phyloP scores from a whole-genome alignment of 37 sponge, comb jelly and placozoan species.

The Spongilla lacustris region DNA sequence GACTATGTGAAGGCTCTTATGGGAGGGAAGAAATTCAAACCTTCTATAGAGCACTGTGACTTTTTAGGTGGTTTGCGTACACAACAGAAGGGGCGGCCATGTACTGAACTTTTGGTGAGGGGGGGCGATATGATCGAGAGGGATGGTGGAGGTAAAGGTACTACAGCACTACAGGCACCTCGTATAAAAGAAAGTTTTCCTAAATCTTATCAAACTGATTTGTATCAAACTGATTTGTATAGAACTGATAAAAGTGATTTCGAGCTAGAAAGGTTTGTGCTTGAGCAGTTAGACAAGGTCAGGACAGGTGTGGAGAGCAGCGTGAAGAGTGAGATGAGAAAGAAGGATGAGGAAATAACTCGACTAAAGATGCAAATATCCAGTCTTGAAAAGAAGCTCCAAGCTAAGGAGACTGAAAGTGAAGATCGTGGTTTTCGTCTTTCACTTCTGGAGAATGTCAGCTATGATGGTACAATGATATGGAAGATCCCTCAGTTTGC shows the following conservation, averaged over 20 bases:
- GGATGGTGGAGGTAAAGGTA: neutral
- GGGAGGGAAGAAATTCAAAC: neutral
- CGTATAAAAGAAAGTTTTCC: no score
- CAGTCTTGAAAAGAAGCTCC: conserved; percentile 37
- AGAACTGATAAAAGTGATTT: neutral
- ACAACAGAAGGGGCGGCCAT: neutral
- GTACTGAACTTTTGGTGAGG: neutral
- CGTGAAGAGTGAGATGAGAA: neutral
- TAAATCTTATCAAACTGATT: no score
- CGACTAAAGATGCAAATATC: conserved; percentile 19
- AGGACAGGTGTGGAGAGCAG: neutral
- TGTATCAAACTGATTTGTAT: no score
- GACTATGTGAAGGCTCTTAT: neutral
- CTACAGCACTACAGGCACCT: neutral
- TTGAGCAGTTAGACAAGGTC: neutral
- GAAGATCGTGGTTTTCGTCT: conserved; percentile 81
- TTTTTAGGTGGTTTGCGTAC: neutral
- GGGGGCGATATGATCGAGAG: neutral
- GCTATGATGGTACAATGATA: conserved; percentile 71
- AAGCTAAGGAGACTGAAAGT: conserved; percentile 41
- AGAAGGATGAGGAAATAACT: conserved; percentile 25
- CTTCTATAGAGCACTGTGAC: no score
- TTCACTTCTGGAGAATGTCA: conserved; percentile 68
- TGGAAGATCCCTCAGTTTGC: conserved; percentile 80
- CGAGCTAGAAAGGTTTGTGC: neutral